Base-by-base conservation (phyloP, 2,888 invertebrate genomes). In the Microplitis deprimator region DNA sequence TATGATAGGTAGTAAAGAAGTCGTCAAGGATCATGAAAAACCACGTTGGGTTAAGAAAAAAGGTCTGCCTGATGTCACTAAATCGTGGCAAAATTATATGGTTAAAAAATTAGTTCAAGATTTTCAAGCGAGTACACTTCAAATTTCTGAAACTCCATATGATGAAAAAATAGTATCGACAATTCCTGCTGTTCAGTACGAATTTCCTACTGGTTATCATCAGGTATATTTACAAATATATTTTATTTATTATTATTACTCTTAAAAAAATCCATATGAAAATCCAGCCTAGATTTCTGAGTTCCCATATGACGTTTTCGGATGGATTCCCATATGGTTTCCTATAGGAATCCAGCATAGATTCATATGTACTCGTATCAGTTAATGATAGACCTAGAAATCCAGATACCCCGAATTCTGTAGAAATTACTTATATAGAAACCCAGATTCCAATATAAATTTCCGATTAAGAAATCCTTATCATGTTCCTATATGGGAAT, bases 131-230 rank as follows among this genome's bases (percentile, higher is more conserved):
- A 92, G 93, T 69, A 92, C 93, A 73, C 90, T 96, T 73, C 96
- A 96, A 91, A 95, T 99, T 13, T 94, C 96, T 13, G 99, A 99
- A 90, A 93, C 94, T 64, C 95, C 96, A 0, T 98, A 95, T 88
- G 98, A 99, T 83, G 96, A 98, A 88, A 93, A 97, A 79, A 92
- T 94, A 6, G 96, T 96, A 0, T 93, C 95, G 0, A 93, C 94
- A 67, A 95, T 97, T 85, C 99, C 99, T 0, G 94, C 96, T n/a
- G 94, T 95, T 7, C 97, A 97, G 89, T 98, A 98, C 90, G 98
- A 99, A 91, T 98, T 99, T 91, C 99, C 99, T 0, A 97, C 96
- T 83, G 99, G 99, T 0, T 99, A 96, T 90, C 97, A 98, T 90
- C 96, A 97, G 85, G 91, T 90, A 60, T 10, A 61, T 13, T 39